Evolutionary conservation across 2,797 vertebrate genomes (phyloP), one percentile per base, ranked within the genome.

Genomic region (Cetoscarus ocellatus): DNA sequence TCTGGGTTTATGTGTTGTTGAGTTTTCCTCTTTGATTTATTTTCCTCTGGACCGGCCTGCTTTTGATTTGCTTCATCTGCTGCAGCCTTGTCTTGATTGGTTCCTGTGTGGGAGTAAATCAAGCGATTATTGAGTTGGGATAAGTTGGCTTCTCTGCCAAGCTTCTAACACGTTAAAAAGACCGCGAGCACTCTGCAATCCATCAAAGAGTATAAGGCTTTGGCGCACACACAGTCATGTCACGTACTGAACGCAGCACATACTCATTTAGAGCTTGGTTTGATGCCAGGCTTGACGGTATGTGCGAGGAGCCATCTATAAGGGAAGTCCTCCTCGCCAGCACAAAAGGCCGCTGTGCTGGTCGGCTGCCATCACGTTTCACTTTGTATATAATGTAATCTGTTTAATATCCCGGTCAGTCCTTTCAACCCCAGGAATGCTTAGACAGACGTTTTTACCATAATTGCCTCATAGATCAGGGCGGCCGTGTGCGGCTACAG

Each of bases 381-480:
- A 86, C 77, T 91, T 70, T 81, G 79, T 80, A 74, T 83, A 84
- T 88, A 87, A 91, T 89, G 86, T 85, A 87, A 90, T 91, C 79
- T 76, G 67, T 92, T 85, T 90, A 91, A 92, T 88, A 91, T 91
- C 88, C 81, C 59, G 8, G 58, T 70, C 76, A 50, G 77, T 89
- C 80, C 88, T 90, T 86, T 92, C 83, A 87, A 85, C 88, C 86
- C 66, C 42, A 74, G 63, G 79, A 91, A 84, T 90, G 91, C 91
- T 92, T 88, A 89, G 80, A 86, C 82, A 76, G 77, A 88, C 71
- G 35, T 77, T 93, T 92, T 87, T 79, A 87, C 73, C 60, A 56
- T 87, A 87, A 93, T 90, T 86, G 86, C 71, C 79, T 87, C 84
- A 84, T 88, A 89, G 80, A 90, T 91, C 87, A 89, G 85, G 74